phyloP scores from a whole-genome alignment of 2,113 vertebrate species.

The Australoheros scitulus region DNA sequence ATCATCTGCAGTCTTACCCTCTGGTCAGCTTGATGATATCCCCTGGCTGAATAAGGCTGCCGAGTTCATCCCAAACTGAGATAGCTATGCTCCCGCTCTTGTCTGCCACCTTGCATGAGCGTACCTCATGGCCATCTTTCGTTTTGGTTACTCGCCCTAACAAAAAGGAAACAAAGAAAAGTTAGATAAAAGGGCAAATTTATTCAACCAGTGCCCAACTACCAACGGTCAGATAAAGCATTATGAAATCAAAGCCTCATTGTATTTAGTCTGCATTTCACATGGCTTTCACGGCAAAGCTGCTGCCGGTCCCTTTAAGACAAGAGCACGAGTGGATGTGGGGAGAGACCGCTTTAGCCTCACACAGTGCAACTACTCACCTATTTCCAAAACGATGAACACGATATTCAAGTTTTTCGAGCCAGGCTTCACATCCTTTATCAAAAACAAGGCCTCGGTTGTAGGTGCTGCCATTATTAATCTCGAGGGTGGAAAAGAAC shows the following conservation, averaged over 20 bases:
- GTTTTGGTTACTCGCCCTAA: constrained; percentile 97
- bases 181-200: not conserved
- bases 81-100: constrained; percentile 97
- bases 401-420: constrained; percentile 98
- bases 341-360: not conserved
- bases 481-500: not conserved
- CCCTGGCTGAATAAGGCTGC: constrained; percentile 93
- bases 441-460: constrained; percentile 85
- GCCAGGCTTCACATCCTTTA: constrained; percentile 98
- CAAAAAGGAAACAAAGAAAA: not conserved
- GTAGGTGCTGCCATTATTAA: constrained; percentile 80
- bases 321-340: constrained; percentile 25
- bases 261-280: not conserved
- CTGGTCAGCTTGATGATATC: constrained; percentile 97
- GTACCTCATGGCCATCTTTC: constrained; percentile 97
- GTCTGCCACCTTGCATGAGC: constrained; percentile 97
- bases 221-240: not conserved
- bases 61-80: constrained; percentile 98
- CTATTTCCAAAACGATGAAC: constrained; percentile 99
- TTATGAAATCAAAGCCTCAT: not conserved
- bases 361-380: constrained; percentile 83
- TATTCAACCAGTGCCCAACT: not conserved
- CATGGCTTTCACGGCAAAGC: not conserved
- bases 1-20: constrained; percentile 82
- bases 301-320: constrained; percentile 65